Percentiles rank a stretch among this genome's conserved stretches.
phyloP scores from a whole-genome alignment of 2,797 vertebrate species.

The Coreius guichenoti region DNA sequence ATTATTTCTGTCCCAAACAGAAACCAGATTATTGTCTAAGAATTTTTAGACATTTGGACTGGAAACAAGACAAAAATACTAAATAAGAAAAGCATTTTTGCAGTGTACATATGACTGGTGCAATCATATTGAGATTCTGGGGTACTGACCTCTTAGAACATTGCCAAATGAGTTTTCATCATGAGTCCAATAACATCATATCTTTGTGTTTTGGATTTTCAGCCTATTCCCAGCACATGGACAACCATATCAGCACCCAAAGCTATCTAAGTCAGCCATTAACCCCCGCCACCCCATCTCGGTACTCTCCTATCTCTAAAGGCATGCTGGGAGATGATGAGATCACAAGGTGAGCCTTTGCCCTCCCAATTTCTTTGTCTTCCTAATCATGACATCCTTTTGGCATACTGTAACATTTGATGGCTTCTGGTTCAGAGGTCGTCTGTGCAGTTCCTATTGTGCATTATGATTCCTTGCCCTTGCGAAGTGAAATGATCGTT shows the following conservation, averaged over 20 bases:
- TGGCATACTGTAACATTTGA: not conserved
- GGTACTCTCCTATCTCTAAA: constrained; percentile 92
- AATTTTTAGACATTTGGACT: too few species aligned
- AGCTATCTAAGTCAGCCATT: constrained; percentile 83
- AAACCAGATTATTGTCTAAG: too few species aligned
- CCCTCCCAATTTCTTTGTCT: constrained; percentile 5
- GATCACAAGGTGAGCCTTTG: constrained; percentile 83
- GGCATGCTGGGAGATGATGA: constrained; percentile 90
- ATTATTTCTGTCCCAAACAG: too few species aligned
- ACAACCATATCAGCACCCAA: constrained; percentile 89
- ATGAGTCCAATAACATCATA: not conserved
- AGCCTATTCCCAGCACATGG: constrained; percentile 91
- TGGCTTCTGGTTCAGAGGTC: not conserved
- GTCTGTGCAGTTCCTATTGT: not conserved
- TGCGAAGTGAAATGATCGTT: not conserved
- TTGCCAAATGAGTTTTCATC: constrained; percentile 27
- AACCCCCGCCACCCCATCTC: constrained; percentile 80
- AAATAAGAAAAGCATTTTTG: too few species aligned
- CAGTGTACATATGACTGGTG: not conserved
- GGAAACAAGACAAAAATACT: too few species aligned
- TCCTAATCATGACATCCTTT: constrained; percentile 12
- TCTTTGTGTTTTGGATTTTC: constrained; percentile 61
- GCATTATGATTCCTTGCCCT: constrained; percentile 8
- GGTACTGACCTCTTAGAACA: not conserved
- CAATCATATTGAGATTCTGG: not conserved